Evolutionary conservation across 2,888 invertebrate genomes (phyloP).

Genomic region (Trichogramma evanescens): DNA sequence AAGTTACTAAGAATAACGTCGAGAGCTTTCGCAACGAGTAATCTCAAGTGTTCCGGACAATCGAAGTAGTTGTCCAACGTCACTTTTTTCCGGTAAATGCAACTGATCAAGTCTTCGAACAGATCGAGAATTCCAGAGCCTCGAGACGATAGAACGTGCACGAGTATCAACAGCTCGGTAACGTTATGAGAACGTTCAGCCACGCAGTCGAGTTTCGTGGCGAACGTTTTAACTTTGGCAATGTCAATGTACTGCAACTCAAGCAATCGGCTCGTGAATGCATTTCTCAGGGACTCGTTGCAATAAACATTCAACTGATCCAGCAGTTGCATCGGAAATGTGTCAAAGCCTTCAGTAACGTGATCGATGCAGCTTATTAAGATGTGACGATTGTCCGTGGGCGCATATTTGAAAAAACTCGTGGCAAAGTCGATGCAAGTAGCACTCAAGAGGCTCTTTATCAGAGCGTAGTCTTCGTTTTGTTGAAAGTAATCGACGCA

Average conservation of each 20-base stretch:
- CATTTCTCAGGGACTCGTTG: conserved; percentile 8
- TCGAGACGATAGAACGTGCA: conserved; percentile 7
- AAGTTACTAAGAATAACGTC: conserved; percentile 24
- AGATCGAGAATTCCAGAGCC: conserved; percentile 5
- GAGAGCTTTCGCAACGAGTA: conserved; percentile 29
- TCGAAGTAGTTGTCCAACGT: conserved; percentile 17
- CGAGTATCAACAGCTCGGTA: conserved; percentile 10
- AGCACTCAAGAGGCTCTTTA: conserved; percentile 13
- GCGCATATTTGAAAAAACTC: conserved; percentile 16
- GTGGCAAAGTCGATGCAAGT: conserved; percentile 16
- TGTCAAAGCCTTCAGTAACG: conserved; percentile 5
- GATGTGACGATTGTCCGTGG: conserved; percentile 3
- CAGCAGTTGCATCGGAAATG: not conserved
- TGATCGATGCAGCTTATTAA: conserved; percentile 8
- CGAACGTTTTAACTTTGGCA: conserved; percentile 11
- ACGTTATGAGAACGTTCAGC: not conserved
- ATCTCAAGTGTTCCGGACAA: conserved; percentile 27
- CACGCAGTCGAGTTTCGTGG: not conserved
- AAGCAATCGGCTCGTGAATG: not conserved
- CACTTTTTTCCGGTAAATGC: conserved; percentile 6
- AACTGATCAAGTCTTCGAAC: conserved; percentile 8
- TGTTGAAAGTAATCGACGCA: conserved; percentile 17
- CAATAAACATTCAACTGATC: conserved; percentile 10
- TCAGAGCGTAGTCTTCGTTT: conserved; percentile 8
- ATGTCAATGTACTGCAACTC: conserved; percentile 9